Evolutionary conservation across 2,113 vertebrate species (phyloP).

Genomic region (Trematomus loennbergii): DNA sequence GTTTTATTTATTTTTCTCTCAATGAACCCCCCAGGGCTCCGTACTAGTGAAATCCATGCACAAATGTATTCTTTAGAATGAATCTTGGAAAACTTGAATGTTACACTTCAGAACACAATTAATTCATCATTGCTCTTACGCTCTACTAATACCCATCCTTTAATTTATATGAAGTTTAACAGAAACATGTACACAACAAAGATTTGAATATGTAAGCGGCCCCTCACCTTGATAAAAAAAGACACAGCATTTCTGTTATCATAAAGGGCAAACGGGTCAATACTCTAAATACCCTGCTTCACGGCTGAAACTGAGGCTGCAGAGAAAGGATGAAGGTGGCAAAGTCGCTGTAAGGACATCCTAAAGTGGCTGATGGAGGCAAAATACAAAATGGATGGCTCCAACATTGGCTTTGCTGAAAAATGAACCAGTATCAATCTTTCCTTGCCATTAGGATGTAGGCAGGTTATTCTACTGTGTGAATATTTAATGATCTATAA

Average conservation of each 20-base stretch:
- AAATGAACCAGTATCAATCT: conserved; percentile 49
- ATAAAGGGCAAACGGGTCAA: conserved; percentile 47
- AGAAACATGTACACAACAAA: conserved; percentile 12
- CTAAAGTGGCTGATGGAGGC: conserved; percentile 64
- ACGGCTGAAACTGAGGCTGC: conserved; percentile 25
- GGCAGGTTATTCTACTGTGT: conserved; percentile 63
- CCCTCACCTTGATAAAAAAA: conserved; percentile 42
- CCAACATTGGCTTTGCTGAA: conserved; percentile 22
- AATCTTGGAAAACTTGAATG: background rate
- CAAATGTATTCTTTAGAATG: background rate
- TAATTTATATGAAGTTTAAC: conserved; percentile 17
- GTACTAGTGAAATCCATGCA: background rate
- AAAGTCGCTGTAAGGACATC: conserved; percentile 60
- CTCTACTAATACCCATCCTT: conserved; percentile 25
- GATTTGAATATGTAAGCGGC: conserved; percentile 27
- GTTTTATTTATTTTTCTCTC: too few species aligned
- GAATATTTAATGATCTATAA: conserved; percentile 71
- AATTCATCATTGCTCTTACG: background rate
- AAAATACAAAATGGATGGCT: conserved; percentile 65
- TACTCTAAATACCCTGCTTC: conserved; percentile 52
- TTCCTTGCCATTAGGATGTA: conserved; percentile 39
- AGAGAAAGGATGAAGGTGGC: conserved; percentile 28
- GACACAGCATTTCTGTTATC: conserved; percentile 38
- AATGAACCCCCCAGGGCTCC: too few species aligned
- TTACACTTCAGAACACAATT: background rate